Base-by-base conservation (phyloP, 2,888 invertebrate species). In the Zygothrica quintamaculata region DNA sequence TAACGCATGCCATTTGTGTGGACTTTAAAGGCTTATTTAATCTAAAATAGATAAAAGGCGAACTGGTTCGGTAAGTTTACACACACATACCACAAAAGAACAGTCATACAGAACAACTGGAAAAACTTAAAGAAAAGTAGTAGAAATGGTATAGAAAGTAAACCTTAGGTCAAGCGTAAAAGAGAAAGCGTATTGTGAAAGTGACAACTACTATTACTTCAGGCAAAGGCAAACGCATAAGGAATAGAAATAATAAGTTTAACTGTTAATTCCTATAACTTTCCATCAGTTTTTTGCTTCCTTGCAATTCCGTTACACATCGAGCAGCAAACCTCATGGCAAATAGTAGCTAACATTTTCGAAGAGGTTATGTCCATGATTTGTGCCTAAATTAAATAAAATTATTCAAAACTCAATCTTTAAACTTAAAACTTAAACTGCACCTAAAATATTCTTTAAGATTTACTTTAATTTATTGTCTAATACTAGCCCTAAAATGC, bases 1-100 rank as follows among this genome's bases (percentile, higher is more conserved):
- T 84, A 48, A 66, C 85, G 61, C 82, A 84, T 60, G 82, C 85
- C 64, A 69, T 84, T 67, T 81, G 81, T 55, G 67, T 87, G 74
- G 85, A 84, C 64, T 69, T 87, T 43, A 56, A 59, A 43, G 71
- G 77, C 13, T 51, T 84, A 37, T 71, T 82, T 71, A 72, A 87
- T 59, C 57, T 74, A 12, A 74, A 87, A 26, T 84, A 76, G 67
- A 39, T n/a, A n/a, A n/a, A 43, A 12, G 61, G 46, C 50, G 55
- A 75, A 12, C 65, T 61, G 39, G 40, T 74, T 53, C 59, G 75
- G 74, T 72, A 69, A 72, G 72, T 72, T 26, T 16, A 40, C 26
- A 36, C 18, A 11, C 7, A 29, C 4, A 8, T 26, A n/a, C n/a
- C n/a, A n/a, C n/a, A n/a, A n/a, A n/a, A n/a, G n/a, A n/a, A n/a